phyloP scores from a whole-genome alignment of 2,888 invertebrate species.

The Drosophila mulleri region DNA sequence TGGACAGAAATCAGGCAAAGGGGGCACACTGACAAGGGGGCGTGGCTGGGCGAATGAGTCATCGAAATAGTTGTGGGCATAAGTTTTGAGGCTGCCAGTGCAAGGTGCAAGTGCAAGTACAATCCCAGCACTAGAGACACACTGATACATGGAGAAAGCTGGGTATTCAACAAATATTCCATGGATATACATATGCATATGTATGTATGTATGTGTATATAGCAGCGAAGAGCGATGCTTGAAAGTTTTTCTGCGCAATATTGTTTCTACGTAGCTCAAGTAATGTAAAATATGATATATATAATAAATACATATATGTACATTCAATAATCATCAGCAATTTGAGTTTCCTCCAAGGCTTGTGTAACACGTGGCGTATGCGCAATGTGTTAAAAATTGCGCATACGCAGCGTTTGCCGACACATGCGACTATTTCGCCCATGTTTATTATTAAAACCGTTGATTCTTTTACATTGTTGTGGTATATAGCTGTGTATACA shows the following conservation, averaged over 20 bases:
- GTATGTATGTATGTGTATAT: not conserved
- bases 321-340: not conserved
- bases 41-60: conserved; percentile 16
- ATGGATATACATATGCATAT: not conserved
- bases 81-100: not conserved
- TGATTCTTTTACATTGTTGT: conserved; percentile 19
- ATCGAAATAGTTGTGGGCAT: not conserved
- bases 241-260: conserved; percentile 16
- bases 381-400: conserved; percentile 53
- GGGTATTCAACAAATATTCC: too few relatives aligned
- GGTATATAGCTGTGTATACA: conserved; percentile 38
- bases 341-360: not conserved
- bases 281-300: not conserved
- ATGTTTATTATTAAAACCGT: conserved; percentile 39
- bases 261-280: not conserved
- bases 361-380: conserved; percentile 48
- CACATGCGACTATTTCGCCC: conserved; percentile 21
- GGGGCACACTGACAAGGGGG: conserved; percentile 3
- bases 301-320: not conserved
- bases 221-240: too few relatives aligned
- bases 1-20: conserved; percentile 13
- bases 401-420: conserved; percentile 64
- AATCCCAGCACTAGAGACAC: not conserved
- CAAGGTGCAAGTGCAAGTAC: not conserved
- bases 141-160: too few relatives aligned